Evolutionary conservation across 2,797 vertebrate genomes (phyloP).

Genomic region (Gobionotothen gibberifrons): DNA sequence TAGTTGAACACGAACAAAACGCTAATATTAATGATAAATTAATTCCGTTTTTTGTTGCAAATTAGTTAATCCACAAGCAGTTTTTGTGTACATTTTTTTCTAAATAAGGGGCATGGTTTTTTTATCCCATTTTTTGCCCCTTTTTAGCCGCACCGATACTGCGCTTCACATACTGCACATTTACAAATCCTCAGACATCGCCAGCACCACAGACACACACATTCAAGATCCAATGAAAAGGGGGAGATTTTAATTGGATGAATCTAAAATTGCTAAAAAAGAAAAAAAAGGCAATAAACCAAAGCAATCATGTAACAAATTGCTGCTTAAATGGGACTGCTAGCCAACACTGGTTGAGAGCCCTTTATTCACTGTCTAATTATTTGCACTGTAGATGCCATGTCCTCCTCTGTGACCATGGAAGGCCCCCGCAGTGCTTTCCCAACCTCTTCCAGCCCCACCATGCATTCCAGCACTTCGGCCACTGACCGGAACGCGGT

Average conservation of each 20-base stretch:
- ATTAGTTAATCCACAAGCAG: conserved; percentile 25
- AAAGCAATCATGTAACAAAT: conserved; percentile 83
- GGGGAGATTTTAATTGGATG: conserved; percentile 59
- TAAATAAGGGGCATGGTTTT: conserved; percentile 23
- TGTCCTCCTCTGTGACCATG: conserved; percentile 96
- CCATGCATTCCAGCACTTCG: conserved; percentile 92
- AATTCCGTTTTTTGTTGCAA: conserved; percentile 19
- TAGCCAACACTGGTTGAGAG: conserved; percentile 88
- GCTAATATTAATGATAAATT: conserved; percentile 45
- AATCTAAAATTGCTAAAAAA: conserved; percentile 25
- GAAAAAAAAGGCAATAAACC: conserved; percentile 23
- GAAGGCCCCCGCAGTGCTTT: conserved; percentile 99
- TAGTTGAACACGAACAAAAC: conserved; percentile 45
- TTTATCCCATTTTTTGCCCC: conserved; percentile 33
- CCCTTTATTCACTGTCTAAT: conserved; percentile 93
- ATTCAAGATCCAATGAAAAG: conserved; percentile 68
- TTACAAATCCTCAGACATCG: conserved; percentile 27
- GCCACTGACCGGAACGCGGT: conserved; percentile 90
- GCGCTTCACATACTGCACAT: conserved; percentile 31
- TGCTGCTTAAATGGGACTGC: conserved; percentile 92
- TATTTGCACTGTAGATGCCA: conserved; percentile 98
- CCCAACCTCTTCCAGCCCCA: conserved; percentile 96
- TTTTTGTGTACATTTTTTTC: conserved; percentile 16
- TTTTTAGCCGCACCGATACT: conserved; percentile 23
- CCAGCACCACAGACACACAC: conserved; percentile 40